Evolutionary conservation across 2,113 vertebrate species (phyloP).

Genomic region (Rallus limicola): DNA sequence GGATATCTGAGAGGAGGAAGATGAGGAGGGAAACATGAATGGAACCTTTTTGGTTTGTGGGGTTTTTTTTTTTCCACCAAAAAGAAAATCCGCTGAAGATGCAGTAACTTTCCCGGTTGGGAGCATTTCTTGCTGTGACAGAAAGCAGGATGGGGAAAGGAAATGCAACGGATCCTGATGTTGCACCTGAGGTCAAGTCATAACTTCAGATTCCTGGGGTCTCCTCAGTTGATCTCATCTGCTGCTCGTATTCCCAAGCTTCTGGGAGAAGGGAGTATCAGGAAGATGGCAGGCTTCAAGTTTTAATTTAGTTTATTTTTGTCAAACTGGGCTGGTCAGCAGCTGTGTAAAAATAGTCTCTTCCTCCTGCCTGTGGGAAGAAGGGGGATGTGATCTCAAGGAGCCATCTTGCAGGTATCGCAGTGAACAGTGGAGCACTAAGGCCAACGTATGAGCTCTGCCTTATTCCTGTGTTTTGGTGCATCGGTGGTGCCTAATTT

Average conservation of each 20-base stretch:
- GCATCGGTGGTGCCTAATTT: not conserved
- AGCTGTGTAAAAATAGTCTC: not conserved
- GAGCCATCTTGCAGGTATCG: not conserved
- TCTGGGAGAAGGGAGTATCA: not conserved
- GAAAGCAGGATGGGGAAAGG: not conserved
- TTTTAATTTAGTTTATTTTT: constrained; percentile 8
- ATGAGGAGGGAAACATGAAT: not conserved
- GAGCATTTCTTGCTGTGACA: not conserved
- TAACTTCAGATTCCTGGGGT: not conserved
- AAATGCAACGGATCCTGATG: not conserved
- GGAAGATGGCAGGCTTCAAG: not conserved
- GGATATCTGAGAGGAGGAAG: not conserved
- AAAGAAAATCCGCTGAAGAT: not conserved
- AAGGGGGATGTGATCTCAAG: not conserved
- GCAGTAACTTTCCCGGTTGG: not conserved
- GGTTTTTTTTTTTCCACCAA: not conserved
- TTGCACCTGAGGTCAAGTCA: not conserved
- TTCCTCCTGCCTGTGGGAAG: not conserved
- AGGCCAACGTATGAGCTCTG: rapidly evolving
- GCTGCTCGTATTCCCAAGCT: rapidly evolving
- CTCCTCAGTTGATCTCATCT: not conserved
- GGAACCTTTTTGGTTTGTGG: not conserved
- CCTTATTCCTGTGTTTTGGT: rapidly evolving
- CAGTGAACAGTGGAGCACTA: rapidly evolving
- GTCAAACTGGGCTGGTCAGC: not conserved